These are phyloP conservation scores for Anorthoa munda DNA, from an alignment of 2,888 invertebrate species.

Conservation along the genomic window DNA sequence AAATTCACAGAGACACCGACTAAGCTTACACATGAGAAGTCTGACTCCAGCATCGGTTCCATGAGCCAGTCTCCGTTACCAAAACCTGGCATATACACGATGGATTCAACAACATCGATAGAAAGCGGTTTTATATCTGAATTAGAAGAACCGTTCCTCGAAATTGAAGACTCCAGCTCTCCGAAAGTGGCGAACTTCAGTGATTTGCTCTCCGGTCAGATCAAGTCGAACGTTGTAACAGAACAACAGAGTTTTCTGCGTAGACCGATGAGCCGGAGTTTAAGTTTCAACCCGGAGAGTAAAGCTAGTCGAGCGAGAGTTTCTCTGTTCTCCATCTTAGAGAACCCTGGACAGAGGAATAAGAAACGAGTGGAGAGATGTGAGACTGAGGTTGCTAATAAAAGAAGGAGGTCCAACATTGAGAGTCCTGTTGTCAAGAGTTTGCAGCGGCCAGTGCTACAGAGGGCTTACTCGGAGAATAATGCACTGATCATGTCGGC, in stretches of 20 bases:
- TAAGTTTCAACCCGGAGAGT: slow-evolving; percentile 81
- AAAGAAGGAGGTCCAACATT: slow-evolving; percentile 76
- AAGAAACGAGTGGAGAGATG: slow-evolving; percentile 92
- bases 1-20: slow-evolving; percentile 84
- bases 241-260: slow-evolving; percentile 73
- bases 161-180: slow-evolving; percentile 84
- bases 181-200: slow-evolving; percentile 85
- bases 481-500: slow-evolving; percentile 95
- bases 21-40: slow-evolving; percentile 78
- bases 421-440: slow-evolving; percentile 60
- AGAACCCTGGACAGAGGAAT: slow-evolving; percentile 77
- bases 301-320: slow-evolving; percentile 76
- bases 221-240: slow-evolving; percentile 76
- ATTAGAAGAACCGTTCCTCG: slow-evolving; percentile 84
- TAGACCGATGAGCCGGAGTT: slow-evolving; percentile 76
- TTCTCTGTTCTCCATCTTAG: slow-evolving; percentile 78
- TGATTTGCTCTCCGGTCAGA: slow-evolving; percentile 82
- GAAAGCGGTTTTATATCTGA: slow-evolving; percentile 89
- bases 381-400: slow-evolving; percentile 80
- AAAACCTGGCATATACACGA: slow-evolving; percentile 77
- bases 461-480: slow-evolving; percentile 94
- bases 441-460: slow-evolving; percentile 83
- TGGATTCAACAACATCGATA: slow-evolving; percentile 84
- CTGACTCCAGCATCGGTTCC: slow-evolving; percentile 82
- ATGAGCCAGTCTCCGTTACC: slow-evolving; percentile 76